phyloP scores from a whole-genome alignment of 64 coral and sea anemone species.

The Porites lutea region DNA sequence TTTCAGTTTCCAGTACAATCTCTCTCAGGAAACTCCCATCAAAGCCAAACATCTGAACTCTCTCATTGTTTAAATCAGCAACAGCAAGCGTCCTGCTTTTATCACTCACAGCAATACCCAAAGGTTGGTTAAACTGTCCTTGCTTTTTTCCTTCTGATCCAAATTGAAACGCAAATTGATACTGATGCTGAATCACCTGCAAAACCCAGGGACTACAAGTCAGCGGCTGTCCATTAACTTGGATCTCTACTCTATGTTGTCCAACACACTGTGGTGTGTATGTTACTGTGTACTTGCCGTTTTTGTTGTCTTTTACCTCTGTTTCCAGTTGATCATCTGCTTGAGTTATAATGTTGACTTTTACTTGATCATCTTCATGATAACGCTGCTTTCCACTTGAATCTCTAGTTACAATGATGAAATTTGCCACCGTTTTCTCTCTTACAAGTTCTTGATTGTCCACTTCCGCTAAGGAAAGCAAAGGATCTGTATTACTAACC shows the following conservation, averaged over 20 bases:
- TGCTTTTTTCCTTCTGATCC: not conserved
- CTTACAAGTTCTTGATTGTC: not conserved
- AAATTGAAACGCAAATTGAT: not conserved
- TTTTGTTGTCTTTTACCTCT: too few species aligned
- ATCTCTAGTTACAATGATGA: constrained; percentile 20
- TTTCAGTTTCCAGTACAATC: not conserved
- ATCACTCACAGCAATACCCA: not conserved
- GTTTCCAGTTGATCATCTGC: too few species aligned
- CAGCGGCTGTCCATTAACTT: constrained; percentile 16
- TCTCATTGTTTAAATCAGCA: not conserved
- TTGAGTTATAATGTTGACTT: not conserved
- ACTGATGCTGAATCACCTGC: too few species aligned
- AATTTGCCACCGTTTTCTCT: not conserved
- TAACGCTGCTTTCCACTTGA: not conserved
- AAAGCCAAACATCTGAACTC: constrained; percentile 23
- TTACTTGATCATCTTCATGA: not conserved
- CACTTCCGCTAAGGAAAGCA: too few species aligned
- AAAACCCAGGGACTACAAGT: not conserved
- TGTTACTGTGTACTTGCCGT: too few species aligned
- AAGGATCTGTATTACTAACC: not conserved
- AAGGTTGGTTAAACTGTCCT: not conserved
- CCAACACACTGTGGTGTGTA: too few species aligned
- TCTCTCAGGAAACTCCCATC: not conserved
- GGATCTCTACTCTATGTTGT: not conserved
- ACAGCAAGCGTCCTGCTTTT: not conserved